These are phyloP conservation scores for Mythimna impura DNA, from an alignment of 2,888 invertebrate species.

Conservation along the genomic window DNA sequence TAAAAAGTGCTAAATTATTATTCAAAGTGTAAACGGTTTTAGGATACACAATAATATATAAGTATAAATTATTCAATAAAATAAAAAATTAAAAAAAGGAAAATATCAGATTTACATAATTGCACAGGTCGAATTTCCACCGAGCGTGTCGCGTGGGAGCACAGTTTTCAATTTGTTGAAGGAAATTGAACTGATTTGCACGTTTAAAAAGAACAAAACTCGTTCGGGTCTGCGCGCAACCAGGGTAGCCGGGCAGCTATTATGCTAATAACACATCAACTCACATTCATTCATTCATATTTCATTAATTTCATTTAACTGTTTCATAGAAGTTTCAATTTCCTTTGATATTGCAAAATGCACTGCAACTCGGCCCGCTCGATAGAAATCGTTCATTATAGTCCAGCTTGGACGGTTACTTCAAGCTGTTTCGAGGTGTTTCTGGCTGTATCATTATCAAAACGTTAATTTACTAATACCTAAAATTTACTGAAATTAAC, in stretches of 20 bases:
- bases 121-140: constrained; percentile 35
- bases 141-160: neutral
- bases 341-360: neutral
- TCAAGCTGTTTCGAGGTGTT: constrained; percentile 36
- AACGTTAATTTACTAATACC: constrained; percentile 28
- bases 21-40: constrained; percentile 57
- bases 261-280: neutral
- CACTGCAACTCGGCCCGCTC: neutral
- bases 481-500: constrained; percentile 43
- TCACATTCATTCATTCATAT: too few relatives aligned
- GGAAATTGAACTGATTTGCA: neutral
- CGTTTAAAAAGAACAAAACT: neutral
- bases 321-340: neutral
- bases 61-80: constrained; percentile 44
- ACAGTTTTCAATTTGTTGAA: neutral
- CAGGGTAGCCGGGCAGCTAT: neutral
- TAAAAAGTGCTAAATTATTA: constrained; percentile 63
- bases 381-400: neutral
- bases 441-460: constrained; percentile 5
- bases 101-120: constrained; percentile 45
- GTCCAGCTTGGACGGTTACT: constrained; percentile 36
- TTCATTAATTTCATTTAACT: neutral
- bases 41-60: constrained; percentile 52
- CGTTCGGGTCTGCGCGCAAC: neutral
- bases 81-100: constrained; percentile 6